Conservation (phyloP, 2,888 invertebrate species). For the Himalopsyche anomala region DNA sequence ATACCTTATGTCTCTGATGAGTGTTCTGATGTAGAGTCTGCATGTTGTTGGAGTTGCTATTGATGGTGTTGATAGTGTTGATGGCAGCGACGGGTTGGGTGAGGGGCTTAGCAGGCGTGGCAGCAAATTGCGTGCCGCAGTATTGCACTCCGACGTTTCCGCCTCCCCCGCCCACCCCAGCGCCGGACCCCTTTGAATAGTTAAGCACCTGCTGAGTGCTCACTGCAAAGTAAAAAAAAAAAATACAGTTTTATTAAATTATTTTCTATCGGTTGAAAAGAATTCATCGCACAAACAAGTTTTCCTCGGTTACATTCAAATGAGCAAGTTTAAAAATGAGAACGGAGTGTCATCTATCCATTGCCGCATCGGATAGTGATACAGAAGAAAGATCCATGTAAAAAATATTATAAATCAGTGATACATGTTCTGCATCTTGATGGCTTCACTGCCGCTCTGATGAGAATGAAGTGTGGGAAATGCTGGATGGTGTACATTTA, state of each 20-base stretch:
- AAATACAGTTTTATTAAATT: not conserved
- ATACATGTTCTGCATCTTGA: no score
- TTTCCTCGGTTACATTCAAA: no score
- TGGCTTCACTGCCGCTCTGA: no score
- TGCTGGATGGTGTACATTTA: no score
- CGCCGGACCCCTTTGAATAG: constrained; percentile 71
- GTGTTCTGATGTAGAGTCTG: constrained; percentile 46
- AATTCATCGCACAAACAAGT: no score
- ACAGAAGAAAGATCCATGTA: no score
- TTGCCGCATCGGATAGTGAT: no score
- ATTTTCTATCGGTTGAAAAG: no score
- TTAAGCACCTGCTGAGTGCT: constrained; percentile 71
- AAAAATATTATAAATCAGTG: no score
- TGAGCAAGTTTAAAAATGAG: no score
- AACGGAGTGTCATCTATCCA: no score
- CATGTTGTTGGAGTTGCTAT: constrained; percentile 23
- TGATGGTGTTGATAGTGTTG: constrained; percentile 53
- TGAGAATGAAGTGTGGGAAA: no score
- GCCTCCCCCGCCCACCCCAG: constrained; percentile 66
- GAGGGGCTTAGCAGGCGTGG: constrained; percentile 68
- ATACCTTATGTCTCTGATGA: constrained; percentile 59
- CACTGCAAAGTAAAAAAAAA: constrained; percentile 51
- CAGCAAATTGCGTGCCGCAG: constrained; percentile 70
- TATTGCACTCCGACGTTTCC: constrained; percentile 70
- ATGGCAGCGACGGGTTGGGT: constrained; percentile 66